Conservation (phyloP, 2,113 vertebrate genomes). For the Cebidichthys violaceus region DNA sequence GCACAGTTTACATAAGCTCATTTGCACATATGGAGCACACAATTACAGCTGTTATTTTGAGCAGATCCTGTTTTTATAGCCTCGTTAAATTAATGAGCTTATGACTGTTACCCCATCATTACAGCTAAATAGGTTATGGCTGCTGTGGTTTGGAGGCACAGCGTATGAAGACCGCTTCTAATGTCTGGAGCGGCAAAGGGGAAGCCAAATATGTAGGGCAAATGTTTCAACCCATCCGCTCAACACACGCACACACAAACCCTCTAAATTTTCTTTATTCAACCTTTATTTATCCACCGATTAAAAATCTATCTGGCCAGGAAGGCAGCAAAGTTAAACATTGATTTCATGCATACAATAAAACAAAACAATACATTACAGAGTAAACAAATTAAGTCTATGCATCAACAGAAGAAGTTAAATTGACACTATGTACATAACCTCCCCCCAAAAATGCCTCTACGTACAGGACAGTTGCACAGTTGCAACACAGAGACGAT, state of each 20-base stretch:
- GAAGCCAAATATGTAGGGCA: conserved; percentile 70
- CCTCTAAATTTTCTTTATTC: neutral
- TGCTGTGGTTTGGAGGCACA: conserved; percentile 58
- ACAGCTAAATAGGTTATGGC: conserved; percentile 70
- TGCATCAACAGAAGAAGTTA: neutral
- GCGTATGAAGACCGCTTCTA: conserved; percentile 38
- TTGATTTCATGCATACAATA: neutral
- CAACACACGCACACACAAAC: neutral
- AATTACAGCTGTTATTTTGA: conserved; percentile 7
- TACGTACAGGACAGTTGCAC: conserved; percentile 44
- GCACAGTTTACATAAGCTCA: conserved; percentile 1
- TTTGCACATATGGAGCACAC: neutral
- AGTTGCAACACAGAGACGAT: conserved; percentile 58
- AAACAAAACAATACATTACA: neutral
- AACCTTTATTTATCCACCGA: neutral
- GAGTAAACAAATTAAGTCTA: neutral
- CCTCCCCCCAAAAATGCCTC: conserved; percentile 13
- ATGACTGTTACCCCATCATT: conserved; percentile 49
- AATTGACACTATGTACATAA: neutral
- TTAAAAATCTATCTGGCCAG: neutral
- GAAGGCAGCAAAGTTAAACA: neutral
- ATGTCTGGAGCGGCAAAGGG: conserved; percentile 33
- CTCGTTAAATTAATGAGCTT: conserved; percentile 50
- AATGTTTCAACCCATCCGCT: conserved; percentile 29
- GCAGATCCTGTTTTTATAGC: conserved; percentile 49